Evolutionary conservation across 1,140 invertebrate species (phyloP).

Genomic region (Hermetia illucens): DNA sequence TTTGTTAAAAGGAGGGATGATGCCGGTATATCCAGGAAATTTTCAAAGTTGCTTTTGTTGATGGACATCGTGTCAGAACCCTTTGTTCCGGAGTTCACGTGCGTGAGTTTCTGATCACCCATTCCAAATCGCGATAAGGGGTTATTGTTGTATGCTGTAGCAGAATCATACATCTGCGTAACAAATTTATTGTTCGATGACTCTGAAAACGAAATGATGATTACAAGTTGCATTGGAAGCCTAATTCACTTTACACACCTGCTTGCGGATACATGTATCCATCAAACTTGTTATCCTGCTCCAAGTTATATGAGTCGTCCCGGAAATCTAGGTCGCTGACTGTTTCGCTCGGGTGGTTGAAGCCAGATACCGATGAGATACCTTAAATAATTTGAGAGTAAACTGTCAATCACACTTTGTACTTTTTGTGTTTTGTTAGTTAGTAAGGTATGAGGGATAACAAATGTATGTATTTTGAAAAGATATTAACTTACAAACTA

Average conservation of each 20-base stretch:
- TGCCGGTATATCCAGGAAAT: conserved; percentile 70
- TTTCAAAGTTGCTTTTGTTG: conserved; percentile 37
- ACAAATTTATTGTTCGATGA: conserved; percentile 22
- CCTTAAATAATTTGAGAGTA: too few relatives aligned
- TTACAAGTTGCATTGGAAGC: conserved; percentile 1
- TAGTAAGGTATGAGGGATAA: too few relatives aligned
- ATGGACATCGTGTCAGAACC: neutral
- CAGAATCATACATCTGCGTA: conserved; percentile 19
- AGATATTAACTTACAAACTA: neutral
- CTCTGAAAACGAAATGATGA: conserved; percentile 10
- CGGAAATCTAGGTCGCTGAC: conserved; percentile 50
- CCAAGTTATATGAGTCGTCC: conserved; percentile 26
- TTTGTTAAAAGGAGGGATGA: conserved; percentile 66
- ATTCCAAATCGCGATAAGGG: conserved; percentile 13
- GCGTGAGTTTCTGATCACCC: conserved; percentile 12
- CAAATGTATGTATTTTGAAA: too few relatives aligned
- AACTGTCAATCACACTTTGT: too few relatives aligned
- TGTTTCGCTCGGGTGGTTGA: conserved; percentile 30
- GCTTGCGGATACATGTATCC: conserved; percentile 31
- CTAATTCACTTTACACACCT: conserved; percentile 14
- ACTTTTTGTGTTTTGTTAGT: too few relatives aligned
- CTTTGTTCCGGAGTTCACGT: conserved; percentile 9
- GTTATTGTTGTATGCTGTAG: conserved; percentile 12
- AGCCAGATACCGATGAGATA: conserved; percentile 33
- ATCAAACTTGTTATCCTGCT: conserved; percentile 33